Evolutionary conservation across 2,888 invertebrate genomes (phyloP), one percentile per base, ranked within the genome.

Genomic region (Atherix ibis): DNA sequence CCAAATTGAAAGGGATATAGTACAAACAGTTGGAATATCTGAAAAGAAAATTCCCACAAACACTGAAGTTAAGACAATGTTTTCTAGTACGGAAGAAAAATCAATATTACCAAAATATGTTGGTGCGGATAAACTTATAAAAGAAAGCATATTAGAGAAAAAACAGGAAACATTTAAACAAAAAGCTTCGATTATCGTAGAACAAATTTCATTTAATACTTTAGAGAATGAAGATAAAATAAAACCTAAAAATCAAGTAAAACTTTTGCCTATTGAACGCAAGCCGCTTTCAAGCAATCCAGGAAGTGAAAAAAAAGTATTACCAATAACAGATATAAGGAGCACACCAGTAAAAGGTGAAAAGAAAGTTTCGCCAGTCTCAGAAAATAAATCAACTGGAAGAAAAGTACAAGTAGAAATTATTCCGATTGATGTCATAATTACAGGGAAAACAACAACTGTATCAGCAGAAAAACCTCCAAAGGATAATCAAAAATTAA

Each of bases 381-480:
- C 27, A 10, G 13, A 32, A 3, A 14, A 12, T 0, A 54, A 50
- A 10, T 40, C 47, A 6, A 29, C 18, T 5, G n/a, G n/a, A 9
- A 5, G 12, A 6, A 17, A 13, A 10, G 5, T 2, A 5, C 22
- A 28, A n/a, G 22, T 22, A n/a, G 34, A 34, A 24, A 18, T 10
- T 27, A 14, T 10, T 15, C 12, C 19, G 9, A 33, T 26, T 16
- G 33, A 33, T 6, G n/a, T n/a, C n/a, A n/a, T n/a, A n/a, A n/a
- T n/a, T n/a, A n/a, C n/a, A n/a, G n/a, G n/a, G n/a, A n/a, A n/a
- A n/a, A 22, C 22, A 10, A 10, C 22, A 22, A 43, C 40, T 15
- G 32, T 45, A 9, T 41, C 45, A 2, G 47, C 47, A 3, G 44
- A 53, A 12, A 18, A 6, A 8, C 22, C 22, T 22, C 22, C 22